These are phyloP conservation scores for Physeter macrocephalus DNA, from an alignment of 2,113 vertebrate genomes.

Conservation along the genomic window DNA sequence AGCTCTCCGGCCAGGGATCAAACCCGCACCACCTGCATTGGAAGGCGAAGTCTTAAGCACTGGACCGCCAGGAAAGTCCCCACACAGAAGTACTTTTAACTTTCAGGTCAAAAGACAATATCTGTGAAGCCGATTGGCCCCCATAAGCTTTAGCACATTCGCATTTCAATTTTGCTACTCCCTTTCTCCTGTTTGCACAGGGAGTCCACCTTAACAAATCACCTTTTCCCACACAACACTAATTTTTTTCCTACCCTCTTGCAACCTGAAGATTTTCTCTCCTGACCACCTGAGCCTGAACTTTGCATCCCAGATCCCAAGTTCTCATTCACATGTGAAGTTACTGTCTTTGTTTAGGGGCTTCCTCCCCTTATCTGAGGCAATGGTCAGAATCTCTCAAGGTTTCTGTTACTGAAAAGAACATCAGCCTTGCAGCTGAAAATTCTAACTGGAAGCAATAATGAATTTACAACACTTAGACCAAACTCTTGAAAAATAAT, in stretches of 20 bases:
- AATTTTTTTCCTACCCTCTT: not conserved
- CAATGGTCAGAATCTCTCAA: not conserved
- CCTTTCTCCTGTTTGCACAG: not conserved
- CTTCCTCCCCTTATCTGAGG: not conserved
- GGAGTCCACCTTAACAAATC: not conserved
- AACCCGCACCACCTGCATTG: no score
- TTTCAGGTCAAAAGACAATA: not conserved
- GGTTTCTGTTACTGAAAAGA: not conserved
- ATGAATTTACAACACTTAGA: not conserved
- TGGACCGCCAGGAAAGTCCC: no score
- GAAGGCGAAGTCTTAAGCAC: no score
- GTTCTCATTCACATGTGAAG: not conserved
- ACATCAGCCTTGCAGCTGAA: not conserved
- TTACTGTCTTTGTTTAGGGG: not conserved
- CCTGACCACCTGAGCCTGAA: not conserved
- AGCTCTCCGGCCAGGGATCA: no score
- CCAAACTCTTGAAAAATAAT: not conserved
- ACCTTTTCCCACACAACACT: not conserved
- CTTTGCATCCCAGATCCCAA: not conserved
- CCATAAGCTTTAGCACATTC: not conserved
- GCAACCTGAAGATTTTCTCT: not conserved
- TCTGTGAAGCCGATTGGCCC: no score
- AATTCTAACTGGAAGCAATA: not conserved
- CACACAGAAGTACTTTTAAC: not conserved
- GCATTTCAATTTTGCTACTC: not conserved